Evolutionary conservation across 1,140 invertebrate species (phyloP).

Genomic region (Heliothis subflexa): DNA sequence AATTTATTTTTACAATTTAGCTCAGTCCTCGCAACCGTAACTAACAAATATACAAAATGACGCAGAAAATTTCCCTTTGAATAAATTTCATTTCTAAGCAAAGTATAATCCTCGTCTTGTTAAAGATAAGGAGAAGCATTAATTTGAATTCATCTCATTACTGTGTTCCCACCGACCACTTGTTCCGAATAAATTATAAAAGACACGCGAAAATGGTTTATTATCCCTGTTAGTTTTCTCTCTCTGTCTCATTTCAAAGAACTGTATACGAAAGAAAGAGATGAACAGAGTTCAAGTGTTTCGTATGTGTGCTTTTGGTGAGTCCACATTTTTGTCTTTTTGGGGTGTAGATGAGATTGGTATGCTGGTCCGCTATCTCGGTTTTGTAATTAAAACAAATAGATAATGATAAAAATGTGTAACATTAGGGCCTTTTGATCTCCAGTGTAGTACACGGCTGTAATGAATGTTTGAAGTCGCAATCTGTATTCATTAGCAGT

Average conservation of each 20-base stretch:
- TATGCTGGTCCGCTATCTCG: conserved; percentile 16
- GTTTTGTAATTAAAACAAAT: conserved; percentile 29
- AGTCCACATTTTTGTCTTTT: conserved; percentile 19
- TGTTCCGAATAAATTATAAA: conserved; percentile 53
- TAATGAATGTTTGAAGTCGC: background rate
- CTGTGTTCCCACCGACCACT: conserved; percentile 48
- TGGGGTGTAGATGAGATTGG: conserved; percentile 20
- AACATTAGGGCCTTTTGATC: conserved; percentile 15
- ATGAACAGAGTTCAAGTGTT: conserved; percentile 14
- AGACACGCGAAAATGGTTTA: conserved; percentile 53
- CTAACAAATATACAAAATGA: conserved; percentile 47
- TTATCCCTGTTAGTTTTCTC: conserved; percentile 23
- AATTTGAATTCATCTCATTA: conserved; percentile 57
- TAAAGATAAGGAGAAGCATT: conserved; percentile 53
- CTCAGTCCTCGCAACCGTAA: conserved; percentile 16
- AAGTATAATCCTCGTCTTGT: conserved; percentile 51
- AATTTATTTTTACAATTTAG: conserved; percentile 19
- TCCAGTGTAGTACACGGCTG: background rate
- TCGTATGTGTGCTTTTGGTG: conserved; percentile 1
- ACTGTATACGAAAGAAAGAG: background rate
- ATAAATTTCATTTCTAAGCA: conserved; percentile 52
- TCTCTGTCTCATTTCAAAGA: conserved; percentile 19
- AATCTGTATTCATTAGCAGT: conserved; percentile 2
- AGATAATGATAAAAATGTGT: background rate
- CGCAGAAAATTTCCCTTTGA: conserved; percentile 50